Base-by-base conservation (phyloP, 2,113 vertebrate species). In the Sturnira hondurensis region DNA sequence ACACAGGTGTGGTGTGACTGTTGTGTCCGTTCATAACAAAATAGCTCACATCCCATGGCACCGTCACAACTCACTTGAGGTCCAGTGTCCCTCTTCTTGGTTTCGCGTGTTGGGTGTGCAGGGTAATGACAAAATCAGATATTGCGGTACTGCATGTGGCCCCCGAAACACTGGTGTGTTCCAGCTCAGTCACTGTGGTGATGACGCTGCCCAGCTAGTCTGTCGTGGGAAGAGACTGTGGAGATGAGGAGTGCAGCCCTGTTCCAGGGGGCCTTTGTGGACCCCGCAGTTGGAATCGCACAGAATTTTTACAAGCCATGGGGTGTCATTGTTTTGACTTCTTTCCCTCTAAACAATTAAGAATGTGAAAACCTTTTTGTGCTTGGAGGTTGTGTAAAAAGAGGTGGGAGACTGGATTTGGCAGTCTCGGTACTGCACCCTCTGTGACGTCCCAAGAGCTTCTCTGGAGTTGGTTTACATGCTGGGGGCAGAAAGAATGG, bases 201-300 rank as follows among this genome's bases (percentile, higher is more conserved):
- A 63, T 5, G 6, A 31, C 61, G 13, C 58, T 28, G 14, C 47
- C 38, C 16, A 16, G 26, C 28, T 4, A 1, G 24, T 52, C 43
- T 14, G 54, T 1, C 1, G 54, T 5, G n/a, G 13, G 2, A 0
- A 31, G n/a, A 1, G 24, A 0, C n/a, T 38, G 12, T 33, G 1
- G 20, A 15, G 31, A 5, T 8, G 38, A 20, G 8, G 1, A 12
- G 16, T 4, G 3, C 16, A 31, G 2, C 78, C 47, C 22, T 10
- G 31, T 28, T 43, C 52, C 15, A 5, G 65, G 45, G 20, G 11
- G 9, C 31, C 47, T 33, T 20, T 1, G 1, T 52, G 33, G 31
- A 10, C 33, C 2, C 33, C 3, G 3, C 22, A 2, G 8, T 3
- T 19, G 36, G 84, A 71, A 33, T 33, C 22, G 33, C 17, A 56